Conservation (phyloP, 2,113 vertebrate genomes). For the Mus spicilegus region DNA sequence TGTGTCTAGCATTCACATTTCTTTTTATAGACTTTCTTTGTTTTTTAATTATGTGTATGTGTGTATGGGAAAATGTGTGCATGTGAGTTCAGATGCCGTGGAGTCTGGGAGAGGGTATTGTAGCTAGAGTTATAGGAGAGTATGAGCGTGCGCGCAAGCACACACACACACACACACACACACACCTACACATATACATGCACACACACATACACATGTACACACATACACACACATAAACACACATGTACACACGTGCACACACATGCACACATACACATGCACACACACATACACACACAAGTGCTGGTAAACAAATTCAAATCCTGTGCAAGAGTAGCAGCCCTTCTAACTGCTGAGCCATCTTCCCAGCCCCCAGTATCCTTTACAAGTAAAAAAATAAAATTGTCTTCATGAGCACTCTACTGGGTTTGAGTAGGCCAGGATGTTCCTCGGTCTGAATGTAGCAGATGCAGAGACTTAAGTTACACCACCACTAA, state of each 20-base stretch:
- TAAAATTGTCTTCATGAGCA: background rate
- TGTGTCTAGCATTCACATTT: background rate
- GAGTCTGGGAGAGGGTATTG: background rate
- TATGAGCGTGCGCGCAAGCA: no score
- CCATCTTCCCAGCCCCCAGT: background rate
- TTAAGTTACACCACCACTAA: background rate
- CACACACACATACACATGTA: no score
- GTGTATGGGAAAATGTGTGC: no score
- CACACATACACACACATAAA: no score
- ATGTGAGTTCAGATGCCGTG: background rate
- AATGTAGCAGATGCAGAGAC: background rate
- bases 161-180: no score
- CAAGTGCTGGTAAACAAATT: background rate
- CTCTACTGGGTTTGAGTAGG: background rate
- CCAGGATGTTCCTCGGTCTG: background rate
- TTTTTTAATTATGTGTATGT: background rate
- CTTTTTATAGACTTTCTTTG: background rate
- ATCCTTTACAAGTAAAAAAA: background rate
- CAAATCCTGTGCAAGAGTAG: background rate
- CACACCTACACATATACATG: no score
- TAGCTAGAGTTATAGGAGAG: background rate
- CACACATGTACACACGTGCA: rapidly evolving
- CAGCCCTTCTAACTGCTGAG: background rate
- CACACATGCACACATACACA: no score
- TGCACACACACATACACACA: no score